Percentiles rank a stretch among this genome's conserved stretches.
Conservation (phyloP, 2,888 invertebrate species). For the Drosophila maculinotata region DNA sequence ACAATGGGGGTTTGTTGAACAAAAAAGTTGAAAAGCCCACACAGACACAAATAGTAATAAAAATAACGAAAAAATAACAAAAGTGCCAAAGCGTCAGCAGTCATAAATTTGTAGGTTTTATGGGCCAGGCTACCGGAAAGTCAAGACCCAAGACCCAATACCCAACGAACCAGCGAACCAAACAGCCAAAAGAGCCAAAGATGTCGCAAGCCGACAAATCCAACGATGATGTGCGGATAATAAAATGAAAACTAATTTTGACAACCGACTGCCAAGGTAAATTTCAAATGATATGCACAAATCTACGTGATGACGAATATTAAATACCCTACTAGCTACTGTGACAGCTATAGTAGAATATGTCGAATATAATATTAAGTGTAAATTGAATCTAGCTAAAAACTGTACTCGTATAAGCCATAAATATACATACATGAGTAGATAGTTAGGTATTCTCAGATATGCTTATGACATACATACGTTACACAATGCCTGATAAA, state of each 20-base stretch:
- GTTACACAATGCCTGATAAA: not conserved
- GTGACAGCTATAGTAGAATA: no score
- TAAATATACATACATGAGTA: no score
- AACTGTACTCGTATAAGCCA: no score
- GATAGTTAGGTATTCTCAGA: no score
- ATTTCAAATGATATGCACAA: slow-evolving; percentile 40
- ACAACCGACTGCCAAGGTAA: slow-evolving; percentile 62
- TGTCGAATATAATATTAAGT: no score
- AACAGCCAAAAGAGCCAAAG: slow-evolving; percentile 14
- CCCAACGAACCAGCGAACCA: slow-evolving; percentile 19
- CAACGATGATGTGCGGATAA: slow-evolving; percentile 60
- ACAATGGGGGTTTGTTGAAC: slow-evolving; percentile 33
- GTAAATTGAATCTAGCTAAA: no score
- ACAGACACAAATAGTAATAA: slow-evolving; percentile 19
- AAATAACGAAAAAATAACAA: slow-evolving; percentile 27
- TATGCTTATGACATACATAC: no score
- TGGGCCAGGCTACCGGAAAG: slow-evolving; percentile 74
- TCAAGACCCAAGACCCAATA: slow-evolving; percentile 37
- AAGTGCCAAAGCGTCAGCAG: slow-evolving; percentile 60
- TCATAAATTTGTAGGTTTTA: slow-evolving; percentile 73
- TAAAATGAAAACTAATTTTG: slow-evolving; percentile 77
- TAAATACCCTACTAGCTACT: slow-evolving; percentile 22
- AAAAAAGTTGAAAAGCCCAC: slow-evolving; percentile 38
- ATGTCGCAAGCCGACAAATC: slow-evolving; percentile 44
- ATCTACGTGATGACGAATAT: not conserved